Conservation (phyloP, 2,888 invertebrate species). For the Epirrita christyi region DNA sequence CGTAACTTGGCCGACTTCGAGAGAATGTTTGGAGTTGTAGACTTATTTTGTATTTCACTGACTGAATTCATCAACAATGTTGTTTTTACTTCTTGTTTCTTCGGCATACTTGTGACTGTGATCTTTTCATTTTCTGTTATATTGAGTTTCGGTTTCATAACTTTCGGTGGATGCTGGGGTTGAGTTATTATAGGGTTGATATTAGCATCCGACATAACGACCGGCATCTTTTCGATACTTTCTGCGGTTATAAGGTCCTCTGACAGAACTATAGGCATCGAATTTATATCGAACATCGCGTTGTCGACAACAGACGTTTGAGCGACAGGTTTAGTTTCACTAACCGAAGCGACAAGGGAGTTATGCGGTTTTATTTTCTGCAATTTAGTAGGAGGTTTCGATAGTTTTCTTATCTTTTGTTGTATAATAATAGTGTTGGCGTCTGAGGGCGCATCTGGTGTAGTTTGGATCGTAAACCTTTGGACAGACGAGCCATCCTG, state of each 20-base stretch:
- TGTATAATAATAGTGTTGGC: slow-evolving; percentile 71
- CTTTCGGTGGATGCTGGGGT: slow-evolving; percentile 56
- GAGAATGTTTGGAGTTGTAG: slow-evolving; percentile 76
- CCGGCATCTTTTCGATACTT: slow-evolving; percentile 88
- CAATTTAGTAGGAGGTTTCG: slow-evolving; percentile 64
- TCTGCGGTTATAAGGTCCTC: slow-evolving; percentile 89
- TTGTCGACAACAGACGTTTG: slow-evolving; percentile 61
- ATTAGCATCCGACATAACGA: slow-evolving; percentile 79
- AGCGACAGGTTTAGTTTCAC: slow-evolving; percentile 52
- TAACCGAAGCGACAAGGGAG: slow-evolving; percentile 58
- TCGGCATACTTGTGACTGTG: slow-evolving; percentile 50
- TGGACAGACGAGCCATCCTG: slow-evolving; percentile 70
- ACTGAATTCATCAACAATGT: slow-evolving; percentile 70
- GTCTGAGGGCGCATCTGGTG: slow-evolving; percentile 63
- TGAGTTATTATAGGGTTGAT: slow-evolving; percentile 61
- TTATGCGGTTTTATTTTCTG: slow-evolving; percentile 68
- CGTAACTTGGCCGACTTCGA: slow-evolving; percentile 78
- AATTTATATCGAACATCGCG: slow-evolving; percentile 88
- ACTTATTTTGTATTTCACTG: slow-evolving; percentile 60
- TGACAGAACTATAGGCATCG: slow-evolving; percentile 90
- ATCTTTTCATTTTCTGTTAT: slow-evolving; percentile 64
- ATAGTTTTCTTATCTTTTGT: slow-evolving; percentile 68
- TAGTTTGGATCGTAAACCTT: slow-evolving; percentile 74
- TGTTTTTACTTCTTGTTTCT: slow-evolving; percentile 70
- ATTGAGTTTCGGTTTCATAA: slow-evolving; percentile 61